phyloP scores from a whole-genome alignment of 2,888 invertebrate genomes.

The Nipponacmea schrenckii region DNA sequence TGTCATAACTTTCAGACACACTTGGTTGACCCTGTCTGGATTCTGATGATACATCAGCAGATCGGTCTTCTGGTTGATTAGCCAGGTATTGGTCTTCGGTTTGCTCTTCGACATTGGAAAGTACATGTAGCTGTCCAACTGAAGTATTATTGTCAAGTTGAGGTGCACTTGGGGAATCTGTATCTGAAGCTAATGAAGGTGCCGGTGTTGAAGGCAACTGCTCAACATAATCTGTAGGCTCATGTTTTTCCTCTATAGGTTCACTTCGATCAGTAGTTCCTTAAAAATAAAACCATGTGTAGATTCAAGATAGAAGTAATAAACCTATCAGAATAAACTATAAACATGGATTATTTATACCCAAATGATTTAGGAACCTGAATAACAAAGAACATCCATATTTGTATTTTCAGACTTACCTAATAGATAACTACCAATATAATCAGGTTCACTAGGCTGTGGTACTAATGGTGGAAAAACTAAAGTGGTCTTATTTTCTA shows the following conservation, averaged over 20 bases:
- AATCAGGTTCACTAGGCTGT: conserved; percentile 21
- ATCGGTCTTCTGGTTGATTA: conserved; percentile 11
- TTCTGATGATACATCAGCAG: not conserved
- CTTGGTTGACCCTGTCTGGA: conserved; percentile 30
- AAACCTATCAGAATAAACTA: not conserved
- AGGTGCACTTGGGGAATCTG: not conserved
- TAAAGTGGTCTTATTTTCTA: not conserved
- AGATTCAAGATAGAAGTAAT: no score
- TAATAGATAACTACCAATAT: conserved; percentile 16
- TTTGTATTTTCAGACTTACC: conserved; percentile 7
- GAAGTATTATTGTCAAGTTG: conserved; percentile 12
- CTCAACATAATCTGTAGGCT: not conserved
- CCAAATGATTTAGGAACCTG: not conserved
- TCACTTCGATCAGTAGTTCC: not conserved
- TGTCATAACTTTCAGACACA: conserved; percentile 44
- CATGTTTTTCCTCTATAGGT: not conserved
- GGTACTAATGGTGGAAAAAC: not conserved
- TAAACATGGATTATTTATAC: not conserved
- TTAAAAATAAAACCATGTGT: not conserved
- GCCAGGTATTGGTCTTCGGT: not conserved
- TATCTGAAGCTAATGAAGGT: not conserved
- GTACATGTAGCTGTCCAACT: not conserved
- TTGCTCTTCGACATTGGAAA: conserved; percentile 1
- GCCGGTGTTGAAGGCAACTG: not conserved
- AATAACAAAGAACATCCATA: not conserved